Percentiles rank a stretch among this genome's conserved stretches.
phyloP scores from a whole-genome alignment of 2,888 invertebrate species.

The Schizaphis graminum region DNA sequence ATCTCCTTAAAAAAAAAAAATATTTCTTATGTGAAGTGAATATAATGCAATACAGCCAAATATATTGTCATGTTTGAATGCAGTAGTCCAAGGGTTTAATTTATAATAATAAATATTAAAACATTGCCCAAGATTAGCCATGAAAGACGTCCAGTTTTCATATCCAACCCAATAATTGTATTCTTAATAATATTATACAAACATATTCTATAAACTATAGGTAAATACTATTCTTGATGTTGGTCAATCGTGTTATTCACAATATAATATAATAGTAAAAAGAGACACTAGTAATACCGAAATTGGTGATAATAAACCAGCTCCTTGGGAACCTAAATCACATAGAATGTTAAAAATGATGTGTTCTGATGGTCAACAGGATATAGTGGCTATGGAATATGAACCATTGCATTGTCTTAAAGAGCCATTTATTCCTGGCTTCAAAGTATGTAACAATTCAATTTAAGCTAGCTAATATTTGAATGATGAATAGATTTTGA shows the following conservation, averaged over 20 bases:
- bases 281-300: constrained; percentile 67
- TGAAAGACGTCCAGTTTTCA: background rate
- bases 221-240: constrained; percentile 68
- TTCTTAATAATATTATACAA: constrained; percentile 13
- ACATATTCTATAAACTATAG: constrained; percentile 49
- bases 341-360: constrained; percentile 68
- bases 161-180: background rate
- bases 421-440: constrained; percentile 69
- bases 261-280: constrained; percentile 68
- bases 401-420: constrained; percentile 68
- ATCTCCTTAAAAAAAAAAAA: no score
- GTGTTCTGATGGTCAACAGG: constrained; percentile 69
- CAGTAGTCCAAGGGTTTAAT: background rate
- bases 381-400: constrained; percentile 69
- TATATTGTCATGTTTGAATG: background rate
- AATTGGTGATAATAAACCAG: constrained; percentile 61
- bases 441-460: constrained; percentile 68
- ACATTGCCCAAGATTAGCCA: background rate
- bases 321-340: constrained; percentile 67
- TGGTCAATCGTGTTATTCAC: constrained; percentile 69
- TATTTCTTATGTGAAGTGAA: background rate
- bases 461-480: background rate
- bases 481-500: background rate
- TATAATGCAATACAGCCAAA: background rate
- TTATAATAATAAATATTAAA: constrained; percentile 12